These are phyloP conservation scores for Brachionus koreanus DNA, from an alignment of 1,140 invertebrate species.

Conservation along the genomic window DNA sequence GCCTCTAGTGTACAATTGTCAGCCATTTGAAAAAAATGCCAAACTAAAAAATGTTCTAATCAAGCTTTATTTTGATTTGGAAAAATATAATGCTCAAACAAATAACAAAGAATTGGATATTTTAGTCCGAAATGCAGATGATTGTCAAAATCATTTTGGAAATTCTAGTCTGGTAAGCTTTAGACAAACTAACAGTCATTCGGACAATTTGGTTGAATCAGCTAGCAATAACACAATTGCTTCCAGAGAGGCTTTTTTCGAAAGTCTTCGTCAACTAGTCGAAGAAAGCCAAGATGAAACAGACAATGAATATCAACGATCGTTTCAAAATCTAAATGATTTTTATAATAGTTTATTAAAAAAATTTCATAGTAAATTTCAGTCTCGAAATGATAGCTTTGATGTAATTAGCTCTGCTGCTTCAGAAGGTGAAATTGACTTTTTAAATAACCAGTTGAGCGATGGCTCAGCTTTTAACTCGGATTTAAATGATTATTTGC, in stretches of 20 bases:
- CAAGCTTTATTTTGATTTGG: not conserved
- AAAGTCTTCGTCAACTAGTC: not conserved
- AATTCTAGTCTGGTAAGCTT: not conserved
- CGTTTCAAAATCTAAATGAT: not conserved
- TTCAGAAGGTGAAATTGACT: not conserved
- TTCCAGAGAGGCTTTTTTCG: not conserved
- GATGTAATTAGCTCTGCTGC: not conserved
- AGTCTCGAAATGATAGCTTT: not conserved
- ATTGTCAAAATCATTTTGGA: not conserved
- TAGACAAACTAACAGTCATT: not conserved
- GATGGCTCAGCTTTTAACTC: not conserved
- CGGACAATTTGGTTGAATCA: not conserved
- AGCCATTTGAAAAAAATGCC: not conserved
- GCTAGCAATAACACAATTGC: not conserved
- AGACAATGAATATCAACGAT: not conserved
- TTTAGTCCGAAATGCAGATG: not conserved
- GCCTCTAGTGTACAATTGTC: not conserved
- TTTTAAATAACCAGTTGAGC: not conserved
- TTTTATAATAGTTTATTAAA: constrained; percentile 1
- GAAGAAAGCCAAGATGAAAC: constrained; percentile 18
- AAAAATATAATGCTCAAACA: not conserved
- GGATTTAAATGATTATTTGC: not conserved
- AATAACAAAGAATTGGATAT: not conserved
- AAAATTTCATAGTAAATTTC: constrained; percentile 12
- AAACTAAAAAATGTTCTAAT: constrained; percentile 1